Evolutionary conservation across 2,113 vertebrate genomes (phyloP), one percentile per base, ranked within the genome.

Genomic region (Thamnophis sirtalis): DNA sequence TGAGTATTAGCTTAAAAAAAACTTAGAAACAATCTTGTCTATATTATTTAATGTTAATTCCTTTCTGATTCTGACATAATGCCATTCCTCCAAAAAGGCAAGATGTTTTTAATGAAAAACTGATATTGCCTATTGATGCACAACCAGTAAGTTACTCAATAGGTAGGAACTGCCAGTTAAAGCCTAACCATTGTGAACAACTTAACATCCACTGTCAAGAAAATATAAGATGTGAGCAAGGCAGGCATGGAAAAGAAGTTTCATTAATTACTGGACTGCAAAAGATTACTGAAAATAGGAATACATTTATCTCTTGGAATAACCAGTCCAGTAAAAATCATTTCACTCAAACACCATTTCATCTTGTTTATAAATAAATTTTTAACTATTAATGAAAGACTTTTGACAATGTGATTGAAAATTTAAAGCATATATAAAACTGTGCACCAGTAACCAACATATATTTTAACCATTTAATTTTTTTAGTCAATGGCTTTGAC

Each of bases 401-500:
- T 91, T 94, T 96, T 96, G 94, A 96, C 96, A 96, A 96, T 48
- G 33, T 90, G 85, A 85, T 11, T 58, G 28, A 85, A 60, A 33
- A 89, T 43, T 86, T 43, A 56, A 89, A 89, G 33, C 24, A 51
- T 11, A 60, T 43, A 58, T 84, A 94, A 92, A 13, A 91, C 11
- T 92, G 91, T 54, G 68, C 43, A 38, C 85, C 60, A n/a, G 85
- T 49, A 96, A 84, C 51, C 85, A 93, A 89, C 68, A 84, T 91
- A 93, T 28, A 43, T 33, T 0, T 1, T 95, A 93, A 60, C 84
- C 54, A 51, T 93, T 63, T 90, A n/a, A 43, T 91, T 93, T 94
- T 89, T 48, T 91, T 80, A 80, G 53, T n/a, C 56, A 73, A 90
- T 60, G 89, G 48, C 53, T 22, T 55, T 50, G 5, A 92, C 63